Evolutionary conservation across 2,888 invertebrate genomes (phyloP).

Genomic region (Drosophila kambysellisi): DNA sequence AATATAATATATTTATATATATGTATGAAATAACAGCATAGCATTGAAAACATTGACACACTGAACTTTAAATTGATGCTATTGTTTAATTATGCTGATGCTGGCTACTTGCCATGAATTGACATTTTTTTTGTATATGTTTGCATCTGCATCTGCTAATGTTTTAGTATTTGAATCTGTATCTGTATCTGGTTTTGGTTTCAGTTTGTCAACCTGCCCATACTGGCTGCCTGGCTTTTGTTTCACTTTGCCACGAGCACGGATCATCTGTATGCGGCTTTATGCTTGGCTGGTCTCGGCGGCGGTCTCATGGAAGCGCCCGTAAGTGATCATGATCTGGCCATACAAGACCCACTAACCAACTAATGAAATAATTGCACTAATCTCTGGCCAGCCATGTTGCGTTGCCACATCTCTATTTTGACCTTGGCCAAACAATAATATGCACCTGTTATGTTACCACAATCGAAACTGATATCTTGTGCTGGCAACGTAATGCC

Average conservation of each 20-base stretch:
- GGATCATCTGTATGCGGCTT: slow-evolving; percentile 89
- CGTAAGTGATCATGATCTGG: slow-evolving; percentile 85
- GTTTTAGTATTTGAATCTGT: slow-evolving; percentile 6
- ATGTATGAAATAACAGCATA: neutral
- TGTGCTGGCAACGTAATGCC: neutral
- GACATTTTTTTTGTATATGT: slow-evolving; percentile 8
- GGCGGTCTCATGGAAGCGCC: slow-evolving; percentile 93
- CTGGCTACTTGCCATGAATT: slow-evolving; percentile 7
- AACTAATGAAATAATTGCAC: slow-evolving; percentile 31
- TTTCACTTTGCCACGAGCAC: slow-evolving; percentile 89
- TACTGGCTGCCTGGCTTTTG: slow-evolving; percentile 90
- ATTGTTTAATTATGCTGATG: slow-evolving; percentile 56
- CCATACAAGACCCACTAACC: slow-evolving; percentile 13
- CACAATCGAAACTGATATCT: neutral
- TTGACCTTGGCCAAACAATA: slow-evolving; percentile 33
- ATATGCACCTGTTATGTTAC: neutral
- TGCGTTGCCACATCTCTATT: slow-evolving; percentile 15
- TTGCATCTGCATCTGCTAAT: neutral
- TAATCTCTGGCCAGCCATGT: slow-evolving; percentile 7
- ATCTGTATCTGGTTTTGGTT: slow-evolving; percentile 25
- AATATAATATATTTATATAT: neutral
- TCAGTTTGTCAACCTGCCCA: slow-evolving; percentile 89
- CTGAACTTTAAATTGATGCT: slow-evolving; percentile 49
- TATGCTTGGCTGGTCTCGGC: slow-evolving; percentile 90
- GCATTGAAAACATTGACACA: slow-evolving; percentile 52